Evolutionary conservation across 2,888 invertebrate genomes (phyloP).

Genomic region (Sphinx pinastri): DNA sequence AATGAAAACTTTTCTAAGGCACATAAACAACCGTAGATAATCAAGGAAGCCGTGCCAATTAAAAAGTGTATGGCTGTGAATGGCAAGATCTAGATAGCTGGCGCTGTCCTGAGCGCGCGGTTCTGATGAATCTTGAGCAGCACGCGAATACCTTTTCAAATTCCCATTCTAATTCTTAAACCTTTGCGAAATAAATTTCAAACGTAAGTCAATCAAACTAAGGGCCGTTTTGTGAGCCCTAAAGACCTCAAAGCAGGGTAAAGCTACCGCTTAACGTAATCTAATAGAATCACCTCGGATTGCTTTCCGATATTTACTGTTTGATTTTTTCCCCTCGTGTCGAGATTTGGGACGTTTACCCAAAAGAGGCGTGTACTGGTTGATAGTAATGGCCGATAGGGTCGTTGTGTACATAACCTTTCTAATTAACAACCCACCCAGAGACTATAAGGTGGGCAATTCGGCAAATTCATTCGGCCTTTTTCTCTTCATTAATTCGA

Average conservation of each 20-base stretch:
- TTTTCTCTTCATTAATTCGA: not conserved
- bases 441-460: conserved; percentile 40
- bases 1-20: conserved; percentile 4
- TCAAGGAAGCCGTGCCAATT: conserved; percentile 68
- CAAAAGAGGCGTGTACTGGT: conserved; percentile 75
- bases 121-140: conserved; percentile 60
- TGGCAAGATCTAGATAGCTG: conserved; percentile 68
- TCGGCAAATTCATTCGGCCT: not conserved
- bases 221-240: conserved; percentile 49
- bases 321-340: conserved; percentile 77
- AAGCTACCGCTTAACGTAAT: conserved; percentile 70
- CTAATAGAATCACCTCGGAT: conserved; percentile 81
- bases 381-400: conserved; percentile 68
- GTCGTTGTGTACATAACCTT: conserved; percentile 71
- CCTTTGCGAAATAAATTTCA: not conserved
- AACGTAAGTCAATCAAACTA: conserved; percentile 44
- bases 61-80: conserved; percentile 59
- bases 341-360: conserved; percentile 74
- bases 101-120: conserved; percentile 42
- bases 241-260: conserved; percentile 61
- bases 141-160: conserved; percentile 60
- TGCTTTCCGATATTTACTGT: conserved; percentile 82
- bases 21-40: conserved; percentile 42
- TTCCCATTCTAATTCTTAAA: conserved; percentile 42
- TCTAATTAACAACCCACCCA: conserved; percentile 68